Conservation (phyloP, 92 coral and sea anemone genomes). For the Palythoa grandis region DNA sequence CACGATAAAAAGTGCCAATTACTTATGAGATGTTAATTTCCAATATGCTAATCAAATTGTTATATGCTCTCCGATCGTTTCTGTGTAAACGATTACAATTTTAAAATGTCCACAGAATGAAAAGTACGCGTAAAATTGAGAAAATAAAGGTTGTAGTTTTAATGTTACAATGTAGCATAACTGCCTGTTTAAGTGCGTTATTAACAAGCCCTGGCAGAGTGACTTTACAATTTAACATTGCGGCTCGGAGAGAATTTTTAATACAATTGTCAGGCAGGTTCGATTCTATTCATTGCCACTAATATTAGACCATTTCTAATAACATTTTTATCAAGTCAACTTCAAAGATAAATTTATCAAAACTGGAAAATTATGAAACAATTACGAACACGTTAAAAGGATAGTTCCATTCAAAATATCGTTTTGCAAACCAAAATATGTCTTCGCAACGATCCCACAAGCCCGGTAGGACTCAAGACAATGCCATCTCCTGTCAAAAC, state of each 20-base stretch:
- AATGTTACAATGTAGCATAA: neutral
- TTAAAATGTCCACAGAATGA: neutral
- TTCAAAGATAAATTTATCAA: neutral
- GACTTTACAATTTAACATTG: neutral
- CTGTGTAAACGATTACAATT: too few species aligned
- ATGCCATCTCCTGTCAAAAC: neutral
- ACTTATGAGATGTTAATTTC: neutral
- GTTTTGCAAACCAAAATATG: neutral
- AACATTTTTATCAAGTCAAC: neutral
- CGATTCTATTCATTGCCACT: neutral
- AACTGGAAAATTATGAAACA: neutral
- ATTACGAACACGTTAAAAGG: slow-evolving; percentile 15
- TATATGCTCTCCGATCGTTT: neutral
- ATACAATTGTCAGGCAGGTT: neutral
- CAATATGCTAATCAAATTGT: neutral
- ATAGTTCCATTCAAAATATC: slow-evolving; percentile 1
- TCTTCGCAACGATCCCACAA: neutral
- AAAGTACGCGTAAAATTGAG: neutral
- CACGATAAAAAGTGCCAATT: neutral
- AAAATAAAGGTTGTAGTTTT: neutral
- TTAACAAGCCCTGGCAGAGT: neutral
- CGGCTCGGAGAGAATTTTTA: neutral
- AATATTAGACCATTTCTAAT: neutral
- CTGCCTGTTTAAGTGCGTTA: neutral
- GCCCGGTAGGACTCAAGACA: neutral